Conservation (phyloP, 2,797 vertebrate genomes). For the Neosalanx taihuensis region DNA sequence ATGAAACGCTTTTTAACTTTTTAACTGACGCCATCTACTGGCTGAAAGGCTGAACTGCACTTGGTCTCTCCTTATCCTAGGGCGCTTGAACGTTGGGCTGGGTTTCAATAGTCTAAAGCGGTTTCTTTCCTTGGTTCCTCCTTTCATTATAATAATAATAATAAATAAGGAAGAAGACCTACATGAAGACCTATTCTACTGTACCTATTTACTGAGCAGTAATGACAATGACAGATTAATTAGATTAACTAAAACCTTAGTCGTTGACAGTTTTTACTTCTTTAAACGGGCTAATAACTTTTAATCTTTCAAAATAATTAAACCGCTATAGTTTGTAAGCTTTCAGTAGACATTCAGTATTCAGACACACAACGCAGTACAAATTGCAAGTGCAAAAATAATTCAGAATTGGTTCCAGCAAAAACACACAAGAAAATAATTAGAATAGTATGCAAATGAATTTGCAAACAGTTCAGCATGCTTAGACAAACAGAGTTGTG, state of each 20-base stretch:
- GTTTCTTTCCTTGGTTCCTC: neutral
- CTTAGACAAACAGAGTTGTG: neutral
- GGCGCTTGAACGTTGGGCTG: neutral
- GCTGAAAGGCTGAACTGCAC: slow-evolving; percentile 52
- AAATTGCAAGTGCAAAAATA: neutral
- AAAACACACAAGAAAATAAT: neutral
- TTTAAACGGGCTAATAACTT: neutral
- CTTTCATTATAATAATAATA: too few relatives aligned
- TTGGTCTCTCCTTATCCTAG: slow-evolving; percentile 14
- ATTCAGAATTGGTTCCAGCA: neutral
- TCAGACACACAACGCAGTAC: neutral
- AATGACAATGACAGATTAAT: neutral
- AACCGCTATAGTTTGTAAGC: too few relatives aligned
- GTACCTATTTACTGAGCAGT: neutral
- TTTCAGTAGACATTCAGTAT: neutral
- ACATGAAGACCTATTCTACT: neutral
- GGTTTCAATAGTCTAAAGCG: slow-evolving; percentile 6
- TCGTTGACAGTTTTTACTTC: neutral
- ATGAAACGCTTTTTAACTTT: slow-evolving; percentile 52
- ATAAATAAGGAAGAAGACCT: neutral
- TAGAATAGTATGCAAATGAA: neutral
- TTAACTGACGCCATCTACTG: slow-evolving; percentile 72
- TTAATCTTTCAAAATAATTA: neutral
- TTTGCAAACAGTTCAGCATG: neutral
- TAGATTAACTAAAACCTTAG: neutral